Percentiles rank a stretch among this genome's conserved stretches.
Conservation (phyloP, 2,113 vertebrate genomes). For the Rutilus rutilus region DNA sequence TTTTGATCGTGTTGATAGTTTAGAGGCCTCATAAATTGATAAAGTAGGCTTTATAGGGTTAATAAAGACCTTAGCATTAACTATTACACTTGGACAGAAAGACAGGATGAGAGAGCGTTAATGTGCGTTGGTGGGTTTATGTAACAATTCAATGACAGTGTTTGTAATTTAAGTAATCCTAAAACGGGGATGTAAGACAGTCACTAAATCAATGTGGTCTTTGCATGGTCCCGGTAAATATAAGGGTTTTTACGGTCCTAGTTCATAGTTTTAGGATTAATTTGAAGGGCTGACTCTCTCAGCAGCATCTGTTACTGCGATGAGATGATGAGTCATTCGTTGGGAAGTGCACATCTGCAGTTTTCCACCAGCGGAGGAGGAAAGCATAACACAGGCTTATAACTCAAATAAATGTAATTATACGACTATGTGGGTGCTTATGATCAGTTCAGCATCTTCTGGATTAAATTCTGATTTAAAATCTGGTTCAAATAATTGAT, state of each 20-base stretch:
- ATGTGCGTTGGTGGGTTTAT: not conserved
- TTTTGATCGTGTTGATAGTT: not conserved
- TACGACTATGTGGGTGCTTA: not conserved
- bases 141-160: not conserved
- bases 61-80: not conserved
- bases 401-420: not conserved
- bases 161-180: not conserved
- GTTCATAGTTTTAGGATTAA: not conserved
- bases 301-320: not conserved
- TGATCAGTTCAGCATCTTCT: constrained; percentile 8
- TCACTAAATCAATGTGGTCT: not conserved
- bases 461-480: not conserved
- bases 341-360: constrained; percentile 24
- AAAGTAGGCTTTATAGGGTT: not conserved
- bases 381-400: not conserved
- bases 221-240: not conserved
- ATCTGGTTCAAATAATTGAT: not conserved
- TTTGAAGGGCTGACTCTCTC: not conserved
- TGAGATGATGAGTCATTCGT: not conserved
- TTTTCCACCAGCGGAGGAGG: constrained; percentile 1
- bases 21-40: not conserved
- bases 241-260: not conserved
- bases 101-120: not conserved
- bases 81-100: not conserved
- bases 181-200: not conserved